phyloP scores from a whole-genome alignment of 2,797 vertebrate species.

The Cygnus olor region DNA sequence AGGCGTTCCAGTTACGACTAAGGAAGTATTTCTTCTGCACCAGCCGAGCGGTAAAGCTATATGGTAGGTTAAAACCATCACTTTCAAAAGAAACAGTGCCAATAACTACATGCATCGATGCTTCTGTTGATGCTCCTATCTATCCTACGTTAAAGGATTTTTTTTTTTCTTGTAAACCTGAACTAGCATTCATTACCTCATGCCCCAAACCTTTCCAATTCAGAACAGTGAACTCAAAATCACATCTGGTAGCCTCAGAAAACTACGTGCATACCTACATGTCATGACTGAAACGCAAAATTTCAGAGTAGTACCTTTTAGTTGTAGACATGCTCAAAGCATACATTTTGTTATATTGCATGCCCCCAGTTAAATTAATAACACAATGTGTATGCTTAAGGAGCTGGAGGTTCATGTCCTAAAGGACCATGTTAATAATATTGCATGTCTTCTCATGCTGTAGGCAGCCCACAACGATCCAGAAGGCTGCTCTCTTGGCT shows the following conservation, averaged over 20 bases:
- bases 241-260: not conserved
- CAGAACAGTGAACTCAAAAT: not conserved
- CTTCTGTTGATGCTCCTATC: not conserved
- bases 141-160: accelerated
- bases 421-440: not conserved
- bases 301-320: not conserved
- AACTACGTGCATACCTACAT: not conserved
- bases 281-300: not conserved
- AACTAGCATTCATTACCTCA: not conserved
- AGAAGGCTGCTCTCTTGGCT: not conserved
- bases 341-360: not conserved
- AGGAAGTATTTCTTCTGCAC: not conserved
- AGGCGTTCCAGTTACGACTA: not conserved
- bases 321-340: not conserved
- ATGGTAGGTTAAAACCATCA: not conserved
- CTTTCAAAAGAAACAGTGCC: not conserved
- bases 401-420: not conserved
- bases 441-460: not conserved
- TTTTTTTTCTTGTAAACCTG: not conserved
- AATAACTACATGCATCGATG: not conserved
- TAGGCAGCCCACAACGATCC: not conserved
- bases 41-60: not conserved
- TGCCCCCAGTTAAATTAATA: not conserved
- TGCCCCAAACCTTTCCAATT: not conserved
- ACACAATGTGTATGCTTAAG: not conserved